Conservation (phyloP, 2,113 vertebrate species). For the Otus sunia region DNA sequence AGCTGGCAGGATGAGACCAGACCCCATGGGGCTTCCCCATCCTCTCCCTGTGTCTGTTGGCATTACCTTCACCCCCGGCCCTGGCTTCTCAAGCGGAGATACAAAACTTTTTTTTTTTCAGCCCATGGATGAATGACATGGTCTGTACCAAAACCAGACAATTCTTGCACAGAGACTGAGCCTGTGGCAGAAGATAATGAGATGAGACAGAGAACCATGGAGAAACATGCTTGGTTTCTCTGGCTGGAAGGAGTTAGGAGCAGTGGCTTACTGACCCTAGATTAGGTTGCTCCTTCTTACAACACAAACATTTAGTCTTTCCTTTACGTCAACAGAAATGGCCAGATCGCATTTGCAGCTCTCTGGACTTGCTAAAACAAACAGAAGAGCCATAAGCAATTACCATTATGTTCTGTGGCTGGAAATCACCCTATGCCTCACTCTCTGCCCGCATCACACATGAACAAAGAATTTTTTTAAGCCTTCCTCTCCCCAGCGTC, state of each 20-base stretch:
- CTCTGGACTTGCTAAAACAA: not conserved
- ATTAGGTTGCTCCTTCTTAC: not conserved
- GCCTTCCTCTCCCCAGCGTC: not conserved
- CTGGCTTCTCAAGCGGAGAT: not conserved
- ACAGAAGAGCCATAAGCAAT: not conserved
- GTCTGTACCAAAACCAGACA: not conserved
- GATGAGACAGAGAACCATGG: not conserved
- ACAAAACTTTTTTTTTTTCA: not conserved
- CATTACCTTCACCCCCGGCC: not conserved
- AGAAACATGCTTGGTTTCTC: not conserved
- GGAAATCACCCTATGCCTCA: rapidly evolving
- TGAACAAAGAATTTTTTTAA: not conserved
- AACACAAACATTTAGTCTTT: not conserved
- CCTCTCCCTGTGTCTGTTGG: not conserved
- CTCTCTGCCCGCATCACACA: not conserved
- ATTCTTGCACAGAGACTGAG: not conserved
- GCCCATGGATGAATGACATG: not conserved
- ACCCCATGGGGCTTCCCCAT: not conserved
- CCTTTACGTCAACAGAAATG: not conserved
- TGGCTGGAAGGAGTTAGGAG: not conserved
- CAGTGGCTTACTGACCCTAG: not conserved
- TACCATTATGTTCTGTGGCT: not conserved
- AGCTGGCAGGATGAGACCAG: not conserved
- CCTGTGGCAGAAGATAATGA: not conserved
- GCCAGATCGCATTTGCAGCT: not conserved